These are phyloP conservation scores for Coreoperca whiteheadi DNA, from an alignment of 2,113 vertebrate species.

Conservation along the genomic window DNA sequence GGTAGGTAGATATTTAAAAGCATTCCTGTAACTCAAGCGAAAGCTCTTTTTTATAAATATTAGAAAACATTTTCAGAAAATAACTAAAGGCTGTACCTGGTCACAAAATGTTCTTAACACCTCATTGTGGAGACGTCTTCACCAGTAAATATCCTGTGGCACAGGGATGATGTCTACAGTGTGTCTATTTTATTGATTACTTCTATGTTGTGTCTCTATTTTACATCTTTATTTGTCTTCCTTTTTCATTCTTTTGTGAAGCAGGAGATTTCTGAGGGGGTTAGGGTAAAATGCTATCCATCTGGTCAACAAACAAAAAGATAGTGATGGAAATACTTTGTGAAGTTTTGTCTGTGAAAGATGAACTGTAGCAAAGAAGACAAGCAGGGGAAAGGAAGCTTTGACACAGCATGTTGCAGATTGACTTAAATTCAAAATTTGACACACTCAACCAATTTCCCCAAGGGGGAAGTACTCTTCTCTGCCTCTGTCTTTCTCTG, in stretches of 20 bases:
- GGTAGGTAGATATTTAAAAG: not conserved
- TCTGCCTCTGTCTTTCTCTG: constrained; percentile 49
- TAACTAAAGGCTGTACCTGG: not conserved
- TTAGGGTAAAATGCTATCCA: not conserved
- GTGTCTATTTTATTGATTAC: not conserved
- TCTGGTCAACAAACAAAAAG: not conserved
- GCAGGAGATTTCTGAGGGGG: constrained; percentile 8
- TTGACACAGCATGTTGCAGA: constrained; percentile 19
- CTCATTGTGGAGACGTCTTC: not conserved
- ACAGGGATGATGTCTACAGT: not conserved
- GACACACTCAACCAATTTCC: constrained; percentile 50
- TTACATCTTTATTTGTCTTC: not conserved
- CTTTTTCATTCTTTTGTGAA: not conserved
- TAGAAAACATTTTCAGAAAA: not conserved
- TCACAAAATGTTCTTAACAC: not conserved
- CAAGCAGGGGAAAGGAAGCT: constrained; percentile 9
- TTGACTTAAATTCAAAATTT: constrained; percentile 41
- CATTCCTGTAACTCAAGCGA: not conserved
- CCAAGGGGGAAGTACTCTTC: constrained; percentile 5
- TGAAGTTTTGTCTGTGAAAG: constrained; percentile 12
- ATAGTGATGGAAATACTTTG: constrained; percentile 10
- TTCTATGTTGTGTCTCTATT: not conserved
- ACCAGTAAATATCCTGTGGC: not conserved
- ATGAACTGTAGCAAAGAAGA: constrained; percentile 5
- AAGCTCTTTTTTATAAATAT: not conserved